Conservation (phyloP, 2,888 invertebrate genomes). For the Platycnemis pennipes region DNA sequence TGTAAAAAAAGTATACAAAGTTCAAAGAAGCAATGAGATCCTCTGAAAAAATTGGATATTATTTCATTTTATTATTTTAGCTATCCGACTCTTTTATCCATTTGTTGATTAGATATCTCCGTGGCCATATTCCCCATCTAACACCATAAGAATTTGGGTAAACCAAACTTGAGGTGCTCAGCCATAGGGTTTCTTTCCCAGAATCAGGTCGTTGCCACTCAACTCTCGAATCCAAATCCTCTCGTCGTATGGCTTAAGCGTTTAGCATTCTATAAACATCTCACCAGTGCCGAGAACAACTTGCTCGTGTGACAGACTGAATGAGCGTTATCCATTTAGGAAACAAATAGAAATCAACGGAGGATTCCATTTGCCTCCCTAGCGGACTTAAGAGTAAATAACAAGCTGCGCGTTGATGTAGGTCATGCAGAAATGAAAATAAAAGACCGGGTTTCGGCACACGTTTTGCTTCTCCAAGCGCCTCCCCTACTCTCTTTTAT, state of each 20-base stretch:
- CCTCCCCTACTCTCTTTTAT: background rate
- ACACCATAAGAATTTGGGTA: no score
- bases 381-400: background rate
- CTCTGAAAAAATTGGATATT: no score
- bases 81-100: no score
- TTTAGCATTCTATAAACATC: background rate
- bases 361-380: background rate
- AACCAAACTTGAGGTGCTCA: no score
- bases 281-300: background rate
- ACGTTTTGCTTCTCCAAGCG: background rate
- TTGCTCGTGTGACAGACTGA: background rate
- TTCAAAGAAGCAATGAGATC: no score
- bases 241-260: background rate
- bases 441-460: background rate
- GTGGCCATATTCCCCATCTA: no score
- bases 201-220: background rate
- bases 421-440: slow-evolving; percentile 19
- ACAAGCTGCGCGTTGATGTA: background rate
- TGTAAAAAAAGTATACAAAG: no score
- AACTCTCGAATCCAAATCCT: background rate
- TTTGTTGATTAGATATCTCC: no score
- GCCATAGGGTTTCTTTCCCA: background rate
- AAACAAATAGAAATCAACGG: background rate
- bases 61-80: no score
- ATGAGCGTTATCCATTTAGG: background rate